Evolutionary conservation across 2,797 vertebrate species (phyloP).

Genomic region (Avahi laniger): DNA sequence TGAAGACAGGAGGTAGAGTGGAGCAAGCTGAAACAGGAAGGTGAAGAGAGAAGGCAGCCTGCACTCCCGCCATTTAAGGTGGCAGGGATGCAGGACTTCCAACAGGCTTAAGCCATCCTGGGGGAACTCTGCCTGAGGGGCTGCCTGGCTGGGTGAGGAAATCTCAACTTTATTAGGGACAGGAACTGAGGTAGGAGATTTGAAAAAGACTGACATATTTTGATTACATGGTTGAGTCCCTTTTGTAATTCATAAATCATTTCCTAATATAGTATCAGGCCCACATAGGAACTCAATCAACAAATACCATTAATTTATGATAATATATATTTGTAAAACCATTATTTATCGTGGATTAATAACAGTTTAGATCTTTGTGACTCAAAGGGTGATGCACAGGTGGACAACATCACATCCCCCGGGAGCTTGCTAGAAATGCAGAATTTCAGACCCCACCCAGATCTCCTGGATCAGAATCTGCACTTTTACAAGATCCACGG

Average conservation of each 20-base stretch:
- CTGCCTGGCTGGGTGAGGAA: not conserved
- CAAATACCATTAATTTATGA: not conserved
- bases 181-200: not conserved
- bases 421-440: not conserved
- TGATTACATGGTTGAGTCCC: not conserved
- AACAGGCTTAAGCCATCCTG: not conserved
- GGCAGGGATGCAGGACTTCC: not conserved
- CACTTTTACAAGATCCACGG: not conserved
- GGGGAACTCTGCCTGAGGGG: not conserved
- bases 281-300: not conserved
- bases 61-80: not conserved
- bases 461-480: not conserved
- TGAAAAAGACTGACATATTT: not conserved
- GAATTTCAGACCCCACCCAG: not conserved
- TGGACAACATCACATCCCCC: not conserved
- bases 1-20: not conserved
- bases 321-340: not conserved
- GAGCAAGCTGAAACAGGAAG: not conserved
- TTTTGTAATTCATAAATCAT: not conserved
- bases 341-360: not conserved
- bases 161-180: not conserved
- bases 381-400: not conserved
- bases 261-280: not conserved
- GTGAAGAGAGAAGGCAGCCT: not conserved
- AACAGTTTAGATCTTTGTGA: not conserved